Evolutionary conservation across 2,113 vertebrate genomes (phyloP), one percentile per base, ranked within the genome.

Genomic region (Propithecus coquereli): DNA sequence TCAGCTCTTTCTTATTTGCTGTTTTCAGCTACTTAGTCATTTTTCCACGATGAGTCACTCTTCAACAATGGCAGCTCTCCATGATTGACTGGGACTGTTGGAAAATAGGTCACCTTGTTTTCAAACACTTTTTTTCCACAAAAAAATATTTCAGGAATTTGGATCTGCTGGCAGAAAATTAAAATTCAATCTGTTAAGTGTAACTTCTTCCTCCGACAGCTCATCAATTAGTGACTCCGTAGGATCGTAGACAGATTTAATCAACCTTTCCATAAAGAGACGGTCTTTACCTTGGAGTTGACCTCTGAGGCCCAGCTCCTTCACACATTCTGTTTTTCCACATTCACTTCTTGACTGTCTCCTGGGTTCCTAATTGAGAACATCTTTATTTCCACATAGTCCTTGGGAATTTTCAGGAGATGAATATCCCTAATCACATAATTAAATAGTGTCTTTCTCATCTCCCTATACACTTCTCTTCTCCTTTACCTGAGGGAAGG

Each of bases 141-240:
- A 89, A 91, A 93, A 89, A 91, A 54, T 66, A 77, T 45, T 93
- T 89, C 54, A 97, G 23, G 22, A 93, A 94, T 86, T 87, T 94
- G 54, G 90, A 37, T 95, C 90, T 92, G 40, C 87, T 94, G 90
- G 70, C 17, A 91, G 45, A 86, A 96, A 94, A 92, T 85, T 97
- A 57, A 80, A 89, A 95, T 77, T 92, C 52, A 59, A 92, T 81
- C 47, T 45, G 59, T 92, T 54, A 84, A 92, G 8, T 90, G 16
- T 40, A 90, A 74, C 52, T 57, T 71, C n/a, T 47, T 83, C 8
- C 14, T 77, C 86, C 22, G 14, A 91, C 12, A 90, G 82, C 54
- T 94, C 66, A 91, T 85, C 85, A 65, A 59, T 90, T 79, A 88
- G 59, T 90, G 76, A 76, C 40, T 91, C 27, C 20, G 4, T 84